phyloP scores from a whole-genome alignment of 2,113 vertebrate genomes.

The Oncorhynchus clarkii region DNA sequence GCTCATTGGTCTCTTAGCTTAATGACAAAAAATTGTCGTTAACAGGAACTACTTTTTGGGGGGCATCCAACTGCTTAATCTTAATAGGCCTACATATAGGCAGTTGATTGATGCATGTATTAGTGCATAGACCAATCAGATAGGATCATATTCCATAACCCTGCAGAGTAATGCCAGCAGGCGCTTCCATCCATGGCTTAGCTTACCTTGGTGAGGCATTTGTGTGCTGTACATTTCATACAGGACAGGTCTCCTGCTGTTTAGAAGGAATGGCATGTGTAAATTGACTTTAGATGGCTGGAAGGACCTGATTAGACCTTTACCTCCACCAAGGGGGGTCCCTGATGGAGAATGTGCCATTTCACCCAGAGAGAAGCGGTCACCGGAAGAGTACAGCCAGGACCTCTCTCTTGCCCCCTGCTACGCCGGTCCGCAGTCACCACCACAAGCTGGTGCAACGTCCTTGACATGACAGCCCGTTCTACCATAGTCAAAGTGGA shows the following conservation, averaged over 20 bases:
- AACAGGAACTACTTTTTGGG: background rate
- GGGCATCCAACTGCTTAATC: no score
- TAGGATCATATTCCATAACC: background rate
- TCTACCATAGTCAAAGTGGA: slow-evolving; percentile 6
- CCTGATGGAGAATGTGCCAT: background rate
- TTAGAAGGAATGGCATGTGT: slow-evolving; percentile 1
- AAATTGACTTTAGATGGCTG: slow-evolving; percentile 11
- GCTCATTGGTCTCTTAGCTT: background rate
- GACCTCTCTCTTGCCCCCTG: background rate
- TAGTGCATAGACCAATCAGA: background rate
- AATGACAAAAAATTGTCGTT: background rate
- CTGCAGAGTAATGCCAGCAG: background rate
- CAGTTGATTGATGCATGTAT: background rate
- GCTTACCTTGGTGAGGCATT: background rate
- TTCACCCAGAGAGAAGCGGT: no score
- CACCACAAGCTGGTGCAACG: slow-evolving; percentile 20
- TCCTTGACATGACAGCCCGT: slow-evolving; percentile 31
- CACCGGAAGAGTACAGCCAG: background rate
- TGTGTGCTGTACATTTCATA: background rate
- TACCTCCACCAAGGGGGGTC: no score
- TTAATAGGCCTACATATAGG: background rate
- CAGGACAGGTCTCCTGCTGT: background rate
- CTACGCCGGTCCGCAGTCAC: background rate
- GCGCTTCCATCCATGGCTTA: background rate
- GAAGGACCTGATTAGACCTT: background rate